Percentiles rank a stretch among this genome's conserved stretches.
phyloP scores from a whole-genome alignment of 2,888 invertebrate species.

The Drosophila kuntzei region DNA sequence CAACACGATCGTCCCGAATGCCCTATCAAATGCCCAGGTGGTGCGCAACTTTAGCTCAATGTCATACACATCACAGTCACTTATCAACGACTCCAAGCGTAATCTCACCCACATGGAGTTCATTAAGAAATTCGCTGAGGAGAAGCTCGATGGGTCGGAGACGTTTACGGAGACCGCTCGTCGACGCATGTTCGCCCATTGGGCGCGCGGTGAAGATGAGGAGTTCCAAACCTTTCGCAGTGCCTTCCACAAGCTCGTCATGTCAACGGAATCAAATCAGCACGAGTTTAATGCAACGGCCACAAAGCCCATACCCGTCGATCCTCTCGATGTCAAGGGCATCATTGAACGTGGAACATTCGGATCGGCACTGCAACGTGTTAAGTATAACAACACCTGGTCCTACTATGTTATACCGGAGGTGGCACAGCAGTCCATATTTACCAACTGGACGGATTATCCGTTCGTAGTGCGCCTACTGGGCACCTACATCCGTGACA shows the following conservation, averaged over 20 bases:
- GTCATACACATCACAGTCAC: constrained; percentile 74
- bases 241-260: constrained; percentile 77
- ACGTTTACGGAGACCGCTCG: constrained; percentile 79
- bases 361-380: constrained; percentile 77
- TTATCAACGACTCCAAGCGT: constrained; percentile 77
- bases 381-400: constrained; percentile 79
- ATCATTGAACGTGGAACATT: constrained; percentile 69
- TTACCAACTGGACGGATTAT: constrained; percentile 82
- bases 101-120: constrained; percentile 78
- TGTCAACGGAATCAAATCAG: constrained; percentile 69
- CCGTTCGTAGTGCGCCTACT: constrained; percentile 80
- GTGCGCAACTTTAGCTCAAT: constrained; percentile 87
- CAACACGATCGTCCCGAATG: constrained; percentile 82
- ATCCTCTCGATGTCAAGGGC: constrained; percentile 78
- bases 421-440: constrained; percentile 81
- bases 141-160: constrained; percentile 57
- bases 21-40: constrained; percentile 87
- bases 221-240: constrained; percentile 79
- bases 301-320: constrained; percentile 71
- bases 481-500: constrained; percentile 82
- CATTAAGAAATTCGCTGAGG: constrained; percentile 72
- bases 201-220: constrained; percentile 82
- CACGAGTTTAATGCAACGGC: constrained; percentile 73
- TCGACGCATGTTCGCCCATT: constrained; percentile 84
- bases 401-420: constrained; percentile 84